Evolutionary conservation across 2,888 invertebrate species (phyloP).

Genomic region (Sinodicranocentrus sp.): DNA sequence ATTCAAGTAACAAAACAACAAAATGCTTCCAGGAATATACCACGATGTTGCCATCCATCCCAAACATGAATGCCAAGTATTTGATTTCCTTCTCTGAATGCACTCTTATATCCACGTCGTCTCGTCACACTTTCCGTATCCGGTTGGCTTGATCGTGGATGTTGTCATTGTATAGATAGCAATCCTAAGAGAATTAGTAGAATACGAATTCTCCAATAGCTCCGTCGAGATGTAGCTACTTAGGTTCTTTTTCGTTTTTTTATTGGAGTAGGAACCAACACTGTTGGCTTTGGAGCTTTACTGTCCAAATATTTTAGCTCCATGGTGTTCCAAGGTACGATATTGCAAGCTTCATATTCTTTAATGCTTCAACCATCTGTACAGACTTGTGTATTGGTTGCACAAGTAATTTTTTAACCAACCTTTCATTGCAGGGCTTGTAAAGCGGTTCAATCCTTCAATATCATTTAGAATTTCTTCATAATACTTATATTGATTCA

Average conservation of each 20-base stretch:
- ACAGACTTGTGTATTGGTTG: too few relatives aligned
- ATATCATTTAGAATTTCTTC: neutral
- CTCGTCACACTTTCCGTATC: neutral
- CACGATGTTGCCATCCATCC: neutral
- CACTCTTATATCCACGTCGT: too few relatives aligned
- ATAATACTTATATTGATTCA: conserved; percentile 1
- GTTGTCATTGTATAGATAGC: neutral
- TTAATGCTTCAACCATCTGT: neutral
- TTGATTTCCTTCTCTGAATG: neutral
- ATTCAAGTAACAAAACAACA: neutral
- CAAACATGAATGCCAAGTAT: neutral
- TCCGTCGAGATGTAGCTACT: neutral
- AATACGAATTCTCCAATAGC: neutral
- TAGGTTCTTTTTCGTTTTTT: neutral
- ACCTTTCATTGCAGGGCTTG: neutral
- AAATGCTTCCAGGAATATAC: neutral
- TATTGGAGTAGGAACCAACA: neutral
- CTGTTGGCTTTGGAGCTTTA: neutral
- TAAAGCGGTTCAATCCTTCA: neutral
- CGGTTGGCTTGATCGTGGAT: neutral
- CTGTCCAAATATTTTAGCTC: neutral
- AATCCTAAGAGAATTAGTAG: neutral
- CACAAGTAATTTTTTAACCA: neutral
- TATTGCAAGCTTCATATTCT: conserved; percentile 5
- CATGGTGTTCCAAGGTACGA: neutral